Evolutionary conservation across 2,888 invertebrate genomes (phyloP), one percentile per base, ranked within the genome.

Genomic region (Netelia fuscicornis): DNA sequence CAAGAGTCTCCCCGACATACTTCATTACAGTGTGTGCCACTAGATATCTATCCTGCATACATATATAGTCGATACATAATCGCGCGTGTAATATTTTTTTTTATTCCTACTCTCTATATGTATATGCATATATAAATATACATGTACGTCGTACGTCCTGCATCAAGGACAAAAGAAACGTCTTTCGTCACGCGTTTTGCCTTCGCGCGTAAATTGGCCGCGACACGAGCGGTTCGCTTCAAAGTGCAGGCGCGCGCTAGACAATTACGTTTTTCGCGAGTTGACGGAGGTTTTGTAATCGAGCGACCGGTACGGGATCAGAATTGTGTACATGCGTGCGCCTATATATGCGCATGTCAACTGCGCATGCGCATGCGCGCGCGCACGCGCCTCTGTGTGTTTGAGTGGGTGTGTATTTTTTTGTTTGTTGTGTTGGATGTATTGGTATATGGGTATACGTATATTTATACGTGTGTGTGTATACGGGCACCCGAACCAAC

Each of bases 101-200:
- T 56, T 56, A n/a, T 56, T 17, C 8, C 11, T 20, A 56, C n/a
- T 56, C 2, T 42, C 8, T 25, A 23, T 6, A 23, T 30, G 48
- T 6, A 44, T 67, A 25, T 13, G 1, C 23, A 62, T 44, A 11
- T n/a, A 62, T 37, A 74, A 48, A 77, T 60, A 72, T 70, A 64
- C 20, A 65, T 48, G 44, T 37, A 37, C 30, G 56, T 48, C 30
- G 30, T 48, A 70, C 44, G 71, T 74, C 84, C 77, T 81, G 78
- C 20, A 44, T 17, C 84, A 85, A 85, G 84, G 84, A 85, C 84
- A 78, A 54, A 13, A 64, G 65, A 65, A 68, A 65, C 65, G 30
- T 56, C 74, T 85, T 85, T 85, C 84, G 81, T 79, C 78, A 81
- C 78, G 75, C 64, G 78, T 85, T 84, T 81, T 81, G 84, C 77